Base-by-base conservation (phyloP, 2,797 vertebrate species). In the Chlorospingus flavigularis region DNA sequence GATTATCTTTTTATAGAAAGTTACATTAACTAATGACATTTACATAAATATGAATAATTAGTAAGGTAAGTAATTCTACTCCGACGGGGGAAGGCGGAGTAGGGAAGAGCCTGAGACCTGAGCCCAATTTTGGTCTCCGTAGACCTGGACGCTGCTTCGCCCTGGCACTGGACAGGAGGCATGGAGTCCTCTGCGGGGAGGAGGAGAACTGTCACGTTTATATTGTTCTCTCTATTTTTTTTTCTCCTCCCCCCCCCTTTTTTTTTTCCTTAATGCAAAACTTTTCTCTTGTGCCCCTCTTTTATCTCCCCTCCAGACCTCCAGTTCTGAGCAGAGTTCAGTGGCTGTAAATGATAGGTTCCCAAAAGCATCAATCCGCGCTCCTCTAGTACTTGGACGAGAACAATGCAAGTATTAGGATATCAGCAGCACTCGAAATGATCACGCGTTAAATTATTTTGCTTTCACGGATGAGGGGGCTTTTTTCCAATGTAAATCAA, bases 401-500 rank as follows among this genome's bases (percentile, higher is more conserved):
- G 96, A 97, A 98, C 97, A 98, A 98, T 98, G 92, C 86, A 70
- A 97, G 97, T 97, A 98, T 98, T 97, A 97, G 97, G 98, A 97
- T 97, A 98, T 98, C 97, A 98, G 96, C 97, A 95, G 96, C 98
- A 96, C 98, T 98, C 97, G 96, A 98, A 98, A 98, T 98, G 98
- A 98, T 98, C 97, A 98, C 97, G 98, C 97, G 98, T 98, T 98
- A 98, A 98, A 97, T 98, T 98, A 98, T 99, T 99, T 98, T 98
- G 98, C 98, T 98, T 98, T 98, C 98, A 99, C 97, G 98, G 98
- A 98, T 98, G 98, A 98, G 97, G 98, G 96, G 98, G 93, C 98
- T 98, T 98, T 98, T 98, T 98, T 98, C 97, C 98, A 98, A 98
- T 98, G 98, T 97, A 98, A 99, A 99, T 98, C 98, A 98, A 98